Evolutionary conservation across 2,113 vertebrate species (phyloP).

Genomic region (Lepisosteus oculatus): DNA sequence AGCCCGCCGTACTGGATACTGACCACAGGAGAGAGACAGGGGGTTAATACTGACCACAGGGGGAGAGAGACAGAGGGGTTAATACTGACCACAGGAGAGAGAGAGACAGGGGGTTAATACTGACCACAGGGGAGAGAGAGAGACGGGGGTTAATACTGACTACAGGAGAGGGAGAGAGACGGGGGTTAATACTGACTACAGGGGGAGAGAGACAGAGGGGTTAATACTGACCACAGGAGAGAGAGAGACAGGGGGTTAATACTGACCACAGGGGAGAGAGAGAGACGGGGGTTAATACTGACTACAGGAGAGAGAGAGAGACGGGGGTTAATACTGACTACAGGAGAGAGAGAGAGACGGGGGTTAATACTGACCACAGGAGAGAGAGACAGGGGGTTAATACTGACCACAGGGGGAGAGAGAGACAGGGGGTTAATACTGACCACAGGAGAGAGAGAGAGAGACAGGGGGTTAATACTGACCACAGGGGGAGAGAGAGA

Average conservation of each 20-base stretch:
- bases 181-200: constrained; percentile 58
- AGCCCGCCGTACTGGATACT: constrained; percentile 86
- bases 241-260: constrained; percentile 2
- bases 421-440: no score
- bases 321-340: no score
- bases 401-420: no score
- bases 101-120: no score
- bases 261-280: background rate
- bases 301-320: no score
- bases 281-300: background rate
- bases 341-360: no score
- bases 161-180: background rate
- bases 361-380: no score
- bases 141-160: background rate
- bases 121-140: background rate
- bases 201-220: constrained; percentile 2
- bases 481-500: no score
- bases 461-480: no score
- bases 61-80: background rate
- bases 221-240: background rate
- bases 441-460: no score
- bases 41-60: background rate
- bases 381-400: no score
- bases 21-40: background rate
- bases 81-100: background rate